Base-by-base conservation (phyloP, 2,113 vertebrate species). In the Puffinus mauretanicus region DNA sequence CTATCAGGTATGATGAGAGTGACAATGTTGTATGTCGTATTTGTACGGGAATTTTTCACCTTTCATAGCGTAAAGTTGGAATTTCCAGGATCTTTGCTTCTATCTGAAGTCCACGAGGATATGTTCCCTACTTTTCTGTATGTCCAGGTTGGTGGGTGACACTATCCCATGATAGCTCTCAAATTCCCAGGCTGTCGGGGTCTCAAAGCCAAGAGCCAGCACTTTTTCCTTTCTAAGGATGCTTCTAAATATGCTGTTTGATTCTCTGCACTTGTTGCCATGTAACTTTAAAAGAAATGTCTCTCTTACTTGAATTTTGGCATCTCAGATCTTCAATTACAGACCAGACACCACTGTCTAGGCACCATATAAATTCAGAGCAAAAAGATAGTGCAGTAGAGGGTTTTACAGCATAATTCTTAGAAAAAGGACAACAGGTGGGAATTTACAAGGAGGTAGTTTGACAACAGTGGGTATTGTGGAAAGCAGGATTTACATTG, bases 1-100 rank as follows among this genome's bases (percentile, higher is more conserved):
- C 64, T 99, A 99, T 97, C 98, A 99, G 99, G 99, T 99, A 98
- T 91, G 97, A 93, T 93, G 3, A 81, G 26, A 75, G 19, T 70
- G 26, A 77, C 11, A 5, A 7, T 47, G 9, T 46, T 87, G 10
- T 64, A 22, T 86, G 27, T 26, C 3, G 4, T 79, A 80, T 73
- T 85, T 97, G 44, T 85, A 36, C 36, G 47, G 19, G 6, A 9
- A 55, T 27, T 90, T 90, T 84, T 82, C 27, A 46, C 36, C 16
- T 86, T 87, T 88, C 12, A 6, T 77, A 80, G n/a, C 21, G 36
- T 80, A 17, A 91, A 62, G 18, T 42, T 91, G 42, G 42, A 82
- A 80, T 90, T 91, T 93, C 66, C 29, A 22, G 7, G 24, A 71
- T 88, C 36, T 71, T 25, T 5, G 24, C 10, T 85, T 46, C 54